phyloP scores from a whole-genome alignment of 2,113 vertebrate genomes.

The Otis tarda region DNA sequence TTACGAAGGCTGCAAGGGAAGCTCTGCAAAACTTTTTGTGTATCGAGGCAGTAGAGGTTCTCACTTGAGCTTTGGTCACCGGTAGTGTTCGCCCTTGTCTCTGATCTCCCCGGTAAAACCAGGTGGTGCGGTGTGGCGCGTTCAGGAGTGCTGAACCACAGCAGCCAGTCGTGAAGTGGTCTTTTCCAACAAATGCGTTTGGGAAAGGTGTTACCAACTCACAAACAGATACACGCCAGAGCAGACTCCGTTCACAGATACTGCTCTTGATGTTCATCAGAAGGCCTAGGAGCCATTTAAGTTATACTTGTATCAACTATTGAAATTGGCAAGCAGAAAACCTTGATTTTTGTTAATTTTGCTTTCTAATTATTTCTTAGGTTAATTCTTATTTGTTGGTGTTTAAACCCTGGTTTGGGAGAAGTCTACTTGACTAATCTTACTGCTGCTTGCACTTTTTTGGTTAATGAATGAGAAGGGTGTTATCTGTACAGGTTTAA shows the following conservation, averaged over 20 bases:
- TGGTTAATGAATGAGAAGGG: too few relatives aligned
- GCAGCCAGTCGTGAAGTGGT: not conserved
- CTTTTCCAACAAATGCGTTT: not conserved
- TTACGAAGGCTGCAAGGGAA: fast-evolving
- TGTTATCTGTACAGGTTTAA: not conserved
- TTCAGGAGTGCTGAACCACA: not conserved
- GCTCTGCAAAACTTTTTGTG: not conserved
- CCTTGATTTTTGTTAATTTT: not conserved
- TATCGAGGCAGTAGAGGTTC: not conserved
- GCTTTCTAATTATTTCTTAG: not conserved
- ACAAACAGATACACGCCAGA: fast-evolving
- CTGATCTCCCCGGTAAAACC: not conserved
- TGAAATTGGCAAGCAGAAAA: not conserved
- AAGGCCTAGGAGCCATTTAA: not conserved
- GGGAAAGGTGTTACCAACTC: not conserved
- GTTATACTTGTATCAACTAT: not conserved
- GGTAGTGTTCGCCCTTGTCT: not conserved
- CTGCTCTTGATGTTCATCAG: not conserved
- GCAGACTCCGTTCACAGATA: not conserved
- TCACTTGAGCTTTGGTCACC: not conserved
- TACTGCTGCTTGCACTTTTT: not conserved
- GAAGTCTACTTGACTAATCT: not conserved
- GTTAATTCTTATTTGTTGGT: not conserved
- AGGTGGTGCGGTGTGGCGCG: not conserved
- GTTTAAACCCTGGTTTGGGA: not conserved